A percentile compares a stretch with the other conserved stretches of the same genome.
phyloP scores from a whole-genome alignment of 2,113 vertebrate species.

The Gadus chalcogrammus region DNA sequence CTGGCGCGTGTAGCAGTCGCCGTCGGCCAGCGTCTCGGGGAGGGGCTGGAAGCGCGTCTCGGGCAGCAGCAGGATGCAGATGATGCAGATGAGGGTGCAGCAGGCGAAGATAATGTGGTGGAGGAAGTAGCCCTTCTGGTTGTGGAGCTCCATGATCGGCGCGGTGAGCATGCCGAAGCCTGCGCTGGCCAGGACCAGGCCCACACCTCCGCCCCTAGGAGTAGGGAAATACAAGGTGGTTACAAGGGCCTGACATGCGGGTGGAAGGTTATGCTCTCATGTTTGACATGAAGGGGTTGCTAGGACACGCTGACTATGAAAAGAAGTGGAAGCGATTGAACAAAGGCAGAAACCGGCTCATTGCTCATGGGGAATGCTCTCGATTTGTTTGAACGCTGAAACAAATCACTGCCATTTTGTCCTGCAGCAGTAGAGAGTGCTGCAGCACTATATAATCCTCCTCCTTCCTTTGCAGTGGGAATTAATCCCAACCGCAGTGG shows the following conservation, averaged over 20 bases:
- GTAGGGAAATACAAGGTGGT: constrained; percentile 12
- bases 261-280: no score
- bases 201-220: constrained; percentile 87
- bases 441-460: constrained; percentile 34
- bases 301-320: no score
- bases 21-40: constrained; percentile 85
- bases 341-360: no score
- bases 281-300: no score
- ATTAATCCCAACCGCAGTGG: background rate
- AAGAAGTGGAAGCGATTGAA: no score
- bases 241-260: no score
- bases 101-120: constrained; percentile 99
- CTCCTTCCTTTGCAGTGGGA: background rate
- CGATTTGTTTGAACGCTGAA: background rate
- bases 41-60: constrained; percentile 89
- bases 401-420: constrained; percentile 26
- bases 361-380: no score
- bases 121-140: constrained; percentile 98
- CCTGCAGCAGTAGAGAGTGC: constrained; percentile 53
- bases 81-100: constrained; percentile 98
- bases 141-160: constrained; percentile 97
- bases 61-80: constrained; percentile 94
- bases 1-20: constrained; percentile 88
- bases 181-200: constrained; percentile 90
- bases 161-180: constrained; percentile 94